Evolutionary conservation across 2,797 vertebrate genomes (phyloP), one percentile per base, ranked within the genome.

Genomic region (Mustela erminea): DNA sequence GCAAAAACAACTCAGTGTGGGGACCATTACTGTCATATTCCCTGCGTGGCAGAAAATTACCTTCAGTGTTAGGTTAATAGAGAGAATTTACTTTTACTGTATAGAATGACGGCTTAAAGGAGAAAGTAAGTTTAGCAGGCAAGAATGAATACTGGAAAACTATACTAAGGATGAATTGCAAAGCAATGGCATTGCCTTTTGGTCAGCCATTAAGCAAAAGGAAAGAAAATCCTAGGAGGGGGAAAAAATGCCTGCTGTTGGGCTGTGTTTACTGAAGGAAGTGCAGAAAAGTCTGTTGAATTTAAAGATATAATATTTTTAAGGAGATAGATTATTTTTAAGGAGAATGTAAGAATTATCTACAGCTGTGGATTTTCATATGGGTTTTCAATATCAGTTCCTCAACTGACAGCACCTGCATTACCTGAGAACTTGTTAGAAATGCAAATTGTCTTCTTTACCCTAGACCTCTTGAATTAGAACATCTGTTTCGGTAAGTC

Each of bases 31-130:
- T 87, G 43, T 91, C 58, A 82, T 81, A 77, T 20, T 81, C 20
- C 82, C 14, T 86, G 54, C 5, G 29, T 86, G 17, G 6, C 66
- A 78, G 87, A 83, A 96, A 93, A 92, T 93, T 89, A 41, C 80
- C 7, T 87, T 90, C 17, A 9, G 78, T 87, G 25, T 62, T 93
- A 84, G 87, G 23, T 93, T 83, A 89, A 78, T 56, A 49, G n/a
- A 35, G 54, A 60, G 17, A 68, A 54, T 93, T 62, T 92, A 68
- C 35, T 92, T 91, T 58, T 85, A 29, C 29, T 92, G 21, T 77
- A 46, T 5, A 93, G 43, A 56, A 38, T 56, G 64, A 41, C 56
- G 41, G 78, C 60, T 91, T 93, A 68, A 86, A 74, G 18, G 27
- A 88, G 38, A 96, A 74, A 21, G 49, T 86, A 32, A 78, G 46